These are phyloP conservation scores for Lucifuga dentata DNA, from an alignment of 2,113 vertebrate genomes.

Conservation along the genomic window DNA sequence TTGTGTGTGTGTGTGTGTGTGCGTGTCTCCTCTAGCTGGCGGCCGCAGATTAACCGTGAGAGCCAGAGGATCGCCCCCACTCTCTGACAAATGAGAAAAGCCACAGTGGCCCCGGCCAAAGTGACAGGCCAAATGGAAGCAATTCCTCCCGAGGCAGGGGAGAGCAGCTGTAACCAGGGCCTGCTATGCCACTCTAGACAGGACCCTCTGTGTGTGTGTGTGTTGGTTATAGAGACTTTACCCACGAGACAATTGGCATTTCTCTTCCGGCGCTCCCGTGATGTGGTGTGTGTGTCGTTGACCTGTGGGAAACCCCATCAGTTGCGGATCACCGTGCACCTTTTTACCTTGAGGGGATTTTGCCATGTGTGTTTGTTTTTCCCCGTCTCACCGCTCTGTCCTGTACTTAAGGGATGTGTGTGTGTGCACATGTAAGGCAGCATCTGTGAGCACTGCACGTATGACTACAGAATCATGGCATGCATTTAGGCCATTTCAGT, in stretches of 20 bases:
- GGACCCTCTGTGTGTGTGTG: conserved; percentile 38
- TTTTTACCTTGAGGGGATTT: conserved; percentile 47
- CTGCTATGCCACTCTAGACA: conserved; percentile 76
- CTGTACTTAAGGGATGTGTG: background rate
- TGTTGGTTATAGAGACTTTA: conserved; percentile 50
- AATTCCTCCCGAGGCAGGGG: conserved; percentile 85
- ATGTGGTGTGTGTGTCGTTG: conserved; percentile 68
- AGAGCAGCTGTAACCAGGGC: conserved; percentile 84
- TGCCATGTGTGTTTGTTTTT: conserved; percentile 43
- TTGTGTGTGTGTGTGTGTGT: conserved; percentile 28
- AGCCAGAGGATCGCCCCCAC: conserved; percentile 78
- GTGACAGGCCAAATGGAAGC: conserved; percentile 87
- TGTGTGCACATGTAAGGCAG: conserved; percentile 4
- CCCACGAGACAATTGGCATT: conserved; percentile 75
- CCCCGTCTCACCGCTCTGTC: conserved; percentile 4
- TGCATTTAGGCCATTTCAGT: background rate
- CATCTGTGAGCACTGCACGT: background rate
- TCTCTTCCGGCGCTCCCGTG: conserved; percentile 70
- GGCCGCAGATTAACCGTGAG: conserved; percentile 78
- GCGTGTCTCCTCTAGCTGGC: conserved; percentile 55
- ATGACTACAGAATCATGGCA: too few relatives aligned
- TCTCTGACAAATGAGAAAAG: conserved; percentile 84
- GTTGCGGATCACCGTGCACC: conserved; percentile 33
- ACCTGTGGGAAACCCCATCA: conserved; percentile 75
- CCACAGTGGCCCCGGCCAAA: conserved; percentile 81